Base-by-base conservation (phyloP, 2,113 vertebrate species). In the Serilophus lunatus region DNA sequence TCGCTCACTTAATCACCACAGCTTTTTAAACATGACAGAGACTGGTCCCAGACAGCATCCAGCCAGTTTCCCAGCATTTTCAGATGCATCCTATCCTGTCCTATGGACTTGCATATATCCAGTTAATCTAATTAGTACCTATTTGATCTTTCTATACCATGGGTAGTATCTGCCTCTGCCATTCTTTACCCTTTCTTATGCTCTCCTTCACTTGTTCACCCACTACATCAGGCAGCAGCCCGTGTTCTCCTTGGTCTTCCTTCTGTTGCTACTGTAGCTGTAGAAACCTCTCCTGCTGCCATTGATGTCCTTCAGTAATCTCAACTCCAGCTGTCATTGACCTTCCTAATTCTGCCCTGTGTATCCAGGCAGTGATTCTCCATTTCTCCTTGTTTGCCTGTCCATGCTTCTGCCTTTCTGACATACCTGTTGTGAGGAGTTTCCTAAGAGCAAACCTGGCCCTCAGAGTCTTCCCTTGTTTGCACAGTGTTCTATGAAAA, bases 231-330 rank as follows among this genome's bases (percentile, higher is more conserved):
- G 31, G 9, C 31, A 65, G 20, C 18, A 71, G 16, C 36, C 47
- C 24, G 12, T 1, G 0, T 72, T 80, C n/a, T 86, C 22, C 18
- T 11, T 1, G 0, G 14, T n/a, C 14, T 81, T 66, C 18, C 18
- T 71, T 66, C 71, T 47, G 20, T 24, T 82, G 60, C 20, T 89
- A 10, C 28, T 64, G 22, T 84, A 44, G 13, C 36, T 86, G 29
- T 59, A 77, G 25, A 53, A 86, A 36, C 16, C 31, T 66, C 35
- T 85, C 24, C 26, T 79, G 18, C 45, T 90, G n/a, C 47, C 11
- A 9, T 82, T 44, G 12, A n/a, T 60, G 28, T 60, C 36, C 38
- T 71, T 74, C 38, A 89, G 19, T 22, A 75, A 8, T 56, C 51
- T 45, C 40, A 63, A 4, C 14, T 68, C 29, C 8, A 59, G 6